Evolutionary conservation across 2,888 invertebrate species (phyloP), one percentile per base, ranked within the genome.

Genomic region (Nomada flava): DNA sequence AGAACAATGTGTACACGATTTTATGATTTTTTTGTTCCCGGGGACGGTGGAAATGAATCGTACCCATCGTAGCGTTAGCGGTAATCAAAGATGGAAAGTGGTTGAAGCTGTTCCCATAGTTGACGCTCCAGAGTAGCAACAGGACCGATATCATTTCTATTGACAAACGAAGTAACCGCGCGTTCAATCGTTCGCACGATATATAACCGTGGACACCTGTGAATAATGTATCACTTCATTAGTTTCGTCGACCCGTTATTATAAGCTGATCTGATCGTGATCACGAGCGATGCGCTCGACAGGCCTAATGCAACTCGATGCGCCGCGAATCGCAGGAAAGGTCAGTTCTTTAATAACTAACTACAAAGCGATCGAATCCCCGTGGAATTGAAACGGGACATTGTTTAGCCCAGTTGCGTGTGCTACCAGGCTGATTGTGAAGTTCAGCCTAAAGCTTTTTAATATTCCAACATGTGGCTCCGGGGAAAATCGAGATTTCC

Each of bases 61-160:
- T 79, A 97, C 97, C 97, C 91, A 97, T 95, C 0, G 97, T 96
- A 9, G 96, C 96, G 92, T 97, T 97, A 18, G 96, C 95, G 13
- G 96, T 96, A 2, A 97, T 95, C 84, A 97, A 94, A 0, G 97
- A 96, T 2, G 97, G 96, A 93, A 96, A 96, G 88, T 96, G 96
- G 92, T 97, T 91, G 85, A 90, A 91, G 29, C 89, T 86, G 9
- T 78, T 52, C 20, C 77, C 83, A 52, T 86, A 85, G 63, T 84
- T 72, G 52, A 86, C 57, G 52, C 64, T 67, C 74, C 76, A 87
- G 70, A 87, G 80, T n/a, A 90, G 78, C 36, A 90, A 73, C 42
- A 89, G 63, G 18, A 79, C 69, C 63, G 69, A 74, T 55, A 89
- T 69, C 89, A 89, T 89, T 74, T 82, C 64, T 62, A 59, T 68